These are phyloP conservation scores for Rhopalosiphum padi DNA, from an alignment of 1,140 invertebrate genomes.

Conservation along the genomic window DNA sequence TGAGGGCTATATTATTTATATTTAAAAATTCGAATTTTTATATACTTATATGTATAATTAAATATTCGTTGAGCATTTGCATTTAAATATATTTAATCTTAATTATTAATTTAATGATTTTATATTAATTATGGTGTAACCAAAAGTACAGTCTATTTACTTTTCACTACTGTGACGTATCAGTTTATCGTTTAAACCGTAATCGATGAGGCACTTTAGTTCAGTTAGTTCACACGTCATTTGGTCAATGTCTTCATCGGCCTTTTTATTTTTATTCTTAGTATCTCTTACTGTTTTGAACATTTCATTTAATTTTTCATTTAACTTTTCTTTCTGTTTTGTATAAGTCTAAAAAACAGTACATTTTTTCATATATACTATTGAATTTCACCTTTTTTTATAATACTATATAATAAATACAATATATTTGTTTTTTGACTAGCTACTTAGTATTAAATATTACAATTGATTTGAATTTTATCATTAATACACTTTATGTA, in stretches of 20 bases:
- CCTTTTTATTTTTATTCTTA: conserved; percentile 7
- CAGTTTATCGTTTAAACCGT: conserved; percentile 8
- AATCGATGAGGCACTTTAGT: conserved; percentile 18
- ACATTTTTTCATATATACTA: background rate
- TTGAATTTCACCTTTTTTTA: background rate
- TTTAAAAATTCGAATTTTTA: background rate
- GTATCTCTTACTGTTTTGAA: background rate
- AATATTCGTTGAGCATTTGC: background rate
- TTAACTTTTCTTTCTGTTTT: conserved; percentile 2
- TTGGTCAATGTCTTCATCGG: background rate
- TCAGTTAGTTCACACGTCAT: background rate
- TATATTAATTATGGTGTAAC: background rate
- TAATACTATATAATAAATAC: background rate
- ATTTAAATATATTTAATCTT: background rate
- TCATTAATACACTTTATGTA: background rate
- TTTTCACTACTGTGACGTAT: background rate
- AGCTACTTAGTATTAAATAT: background rate
- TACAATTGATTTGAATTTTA: background rate
- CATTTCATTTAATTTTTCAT: background rate
- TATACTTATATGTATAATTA: background rate
- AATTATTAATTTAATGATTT: background rate
- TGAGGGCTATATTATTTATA: background rate
- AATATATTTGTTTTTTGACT: background rate
- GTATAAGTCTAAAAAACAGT: conserved; percentile 9
- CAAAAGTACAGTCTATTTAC: background rate